phyloP scores from a whole-genome alignment of 2,113 vertebrate genomes.

The Amphiprion ocellaris region DNA sequence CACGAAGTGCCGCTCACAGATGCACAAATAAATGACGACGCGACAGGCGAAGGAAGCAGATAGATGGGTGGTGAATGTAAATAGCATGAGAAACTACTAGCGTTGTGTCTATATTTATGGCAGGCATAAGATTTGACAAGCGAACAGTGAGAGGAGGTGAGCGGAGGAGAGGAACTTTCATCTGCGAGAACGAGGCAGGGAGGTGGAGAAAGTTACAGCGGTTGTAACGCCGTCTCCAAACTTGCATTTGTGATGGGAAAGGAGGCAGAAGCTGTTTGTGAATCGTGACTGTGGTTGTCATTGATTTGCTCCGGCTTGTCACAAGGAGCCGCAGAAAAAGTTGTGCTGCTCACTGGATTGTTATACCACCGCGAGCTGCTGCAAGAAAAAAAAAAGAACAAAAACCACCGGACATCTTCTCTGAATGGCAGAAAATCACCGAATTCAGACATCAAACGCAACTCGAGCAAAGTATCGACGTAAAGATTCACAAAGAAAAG shows the following conservation, averaged over 20 bases:
- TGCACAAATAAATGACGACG: conserved; percentile 49
- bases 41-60: conserved; percentile 48
- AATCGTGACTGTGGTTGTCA: conserved; percentile 42
- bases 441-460: neutral
- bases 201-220: conserved; percentile 28
- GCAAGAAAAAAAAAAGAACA: neutral
- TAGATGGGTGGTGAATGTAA: conserved; percentile 47
- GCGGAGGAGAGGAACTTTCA: conserved; percentile 41
- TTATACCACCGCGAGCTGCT: neutral
- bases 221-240: conserved; percentile 40
- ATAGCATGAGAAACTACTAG: conserved; percentile 50
- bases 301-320: conserved; percentile 57
- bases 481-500: neutral
- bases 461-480: conserved; percentile 23
- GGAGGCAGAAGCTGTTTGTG: conserved; percentile 39
- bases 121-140: conserved; percentile 41
- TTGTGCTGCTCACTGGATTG: conserved; percentile 33
- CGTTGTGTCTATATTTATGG: conserved; percentile 51
- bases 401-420: conserved; percentile 20
- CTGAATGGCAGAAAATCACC: conserved; percentile 21
- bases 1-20: conserved; percentile 46
- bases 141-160: conserved; percentile 6
- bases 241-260: conserved; percentile 17
- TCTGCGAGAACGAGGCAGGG: conserved; percentile 30
- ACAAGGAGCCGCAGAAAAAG: conserved; percentile 23